Evolutionary conservation across 2,113 vertebrate species (phyloP).

Genomic region (Gila orcuttii): DNA sequence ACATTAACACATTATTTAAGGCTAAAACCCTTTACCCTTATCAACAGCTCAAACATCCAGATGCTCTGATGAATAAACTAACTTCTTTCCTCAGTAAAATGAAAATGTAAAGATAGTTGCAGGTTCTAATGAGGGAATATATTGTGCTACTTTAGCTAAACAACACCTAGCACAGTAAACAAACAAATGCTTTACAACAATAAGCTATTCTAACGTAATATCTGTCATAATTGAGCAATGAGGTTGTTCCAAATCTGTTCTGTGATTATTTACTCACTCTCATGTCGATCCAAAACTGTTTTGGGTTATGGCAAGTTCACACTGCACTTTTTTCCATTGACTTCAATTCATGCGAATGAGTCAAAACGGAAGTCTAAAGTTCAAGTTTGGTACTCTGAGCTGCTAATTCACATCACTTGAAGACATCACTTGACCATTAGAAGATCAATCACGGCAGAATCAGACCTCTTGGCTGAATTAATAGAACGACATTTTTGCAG

Average conservation of each 20-base stretch:
- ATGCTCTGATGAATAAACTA: constrained; percentile 42
- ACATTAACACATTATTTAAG: constrained; percentile 60
- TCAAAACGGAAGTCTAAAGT: too few species aligned
- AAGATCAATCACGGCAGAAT: too few species aligned
- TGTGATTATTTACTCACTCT: not conserved
- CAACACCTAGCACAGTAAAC: not conserved
- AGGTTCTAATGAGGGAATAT: constrained; percentile 27
- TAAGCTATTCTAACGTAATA: not conserved
- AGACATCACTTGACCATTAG: too few species aligned
- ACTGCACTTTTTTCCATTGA: too few species aligned
- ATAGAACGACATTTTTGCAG: too few species aligned
- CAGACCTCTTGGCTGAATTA: too few species aligned
- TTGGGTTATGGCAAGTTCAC: not conserved
- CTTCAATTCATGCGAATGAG: too few species aligned
- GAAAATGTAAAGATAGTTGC: constrained; percentile 24
- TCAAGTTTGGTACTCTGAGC: too few species aligned
- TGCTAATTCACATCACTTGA: too few species aligned
- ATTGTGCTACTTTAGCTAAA: not conserved
- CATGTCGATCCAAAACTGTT: not conserved
- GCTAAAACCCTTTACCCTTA: constrained; percentile 31
- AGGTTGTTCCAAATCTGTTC: not conserved
- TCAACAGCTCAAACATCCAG: constrained; percentile 46
- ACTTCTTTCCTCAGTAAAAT: not conserved
- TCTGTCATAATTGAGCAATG: not conserved
- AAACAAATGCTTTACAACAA: not conserved